A percentile compares a stretch with the other conserved stretches of the same genome.
Evolutionary conservation across 2,888 invertebrate species (phyloP).

Genomic region (Axea sp.): DNA sequence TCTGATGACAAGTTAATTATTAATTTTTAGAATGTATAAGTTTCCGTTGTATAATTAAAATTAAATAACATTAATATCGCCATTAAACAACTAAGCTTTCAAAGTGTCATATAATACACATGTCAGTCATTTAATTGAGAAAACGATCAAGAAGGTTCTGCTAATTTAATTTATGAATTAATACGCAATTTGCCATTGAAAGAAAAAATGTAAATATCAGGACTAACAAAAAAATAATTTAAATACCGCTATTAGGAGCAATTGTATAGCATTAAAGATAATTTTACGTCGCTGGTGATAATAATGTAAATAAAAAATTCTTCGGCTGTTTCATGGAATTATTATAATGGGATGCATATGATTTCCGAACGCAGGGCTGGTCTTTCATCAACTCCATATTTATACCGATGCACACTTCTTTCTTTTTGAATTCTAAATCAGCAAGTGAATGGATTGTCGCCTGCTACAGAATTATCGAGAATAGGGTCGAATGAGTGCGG

Average conservation of each 20-base stretch:
- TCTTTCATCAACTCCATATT: slow-evolving; percentile 49
- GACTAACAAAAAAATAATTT: slow-evolving; percentile 6
- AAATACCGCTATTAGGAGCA: slow-evolving; percentile 27
- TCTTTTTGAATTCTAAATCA: slow-evolving; percentile 49
- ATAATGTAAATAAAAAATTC: slow-evolving; percentile 48
- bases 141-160: too few species aligned
- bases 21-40: too few species aligned
- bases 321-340: slow-evolving; percentile 37
- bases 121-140: too few species aligned
- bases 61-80: too few species aligned
- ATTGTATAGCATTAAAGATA: slow-evolving; percentile 24
- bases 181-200: too few species aligned
- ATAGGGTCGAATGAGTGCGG: slow-evolving; percentile 61
- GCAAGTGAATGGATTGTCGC: slow-evolving; percentile 50
- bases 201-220: slow-evolving; percentile 41
- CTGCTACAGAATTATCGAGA: slow-evolving; percentile 60
- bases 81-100: too few species aligned
- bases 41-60: too few species aligned
- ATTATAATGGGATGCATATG: slow-evolving; percentile 46
- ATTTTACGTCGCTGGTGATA: slow-evolving; percentile 2
- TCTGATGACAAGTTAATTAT: too few species aligned
- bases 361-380: slow-evolving; percentile 11
- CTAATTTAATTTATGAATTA: too few species aligned
- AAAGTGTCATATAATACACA: too few species aligned
- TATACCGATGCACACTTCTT: slow-evolving; percentile 19